A percentile compares a stretch with the other conserved stretches of the same genome.
Evolutionary conservation across 2,888 invertebrate genomes (phyloP).

Genomic region (Diarsia mendica): DNA sequence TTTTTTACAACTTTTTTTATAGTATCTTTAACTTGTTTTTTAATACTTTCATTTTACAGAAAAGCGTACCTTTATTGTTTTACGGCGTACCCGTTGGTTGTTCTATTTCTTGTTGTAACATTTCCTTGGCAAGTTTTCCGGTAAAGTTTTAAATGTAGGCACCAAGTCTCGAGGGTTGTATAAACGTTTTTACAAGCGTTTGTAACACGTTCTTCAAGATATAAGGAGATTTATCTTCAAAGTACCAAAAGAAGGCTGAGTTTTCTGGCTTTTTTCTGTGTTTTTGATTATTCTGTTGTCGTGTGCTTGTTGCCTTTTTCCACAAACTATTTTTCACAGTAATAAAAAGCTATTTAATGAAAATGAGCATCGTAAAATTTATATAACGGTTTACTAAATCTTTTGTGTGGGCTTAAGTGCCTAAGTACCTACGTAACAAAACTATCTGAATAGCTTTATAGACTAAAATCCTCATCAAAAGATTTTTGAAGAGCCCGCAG

Average conservation of each 20-base stretch:
- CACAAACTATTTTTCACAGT: neutral
- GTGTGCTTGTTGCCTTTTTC: neutral
- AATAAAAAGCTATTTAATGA: neutral
- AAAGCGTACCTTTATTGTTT: conserved; percentile 46
- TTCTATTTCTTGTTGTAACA: conserved; percentile 26
- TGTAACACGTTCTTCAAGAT: conserved; percentile 8
- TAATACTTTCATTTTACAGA: conserved; percentile 38
- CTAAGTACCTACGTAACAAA: neutral
- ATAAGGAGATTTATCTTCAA: conserved; percentile 25
- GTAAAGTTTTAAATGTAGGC: conserved; percentile 38
- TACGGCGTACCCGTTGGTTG: conserved; percentile 18
- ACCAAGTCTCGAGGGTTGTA: conserved; percentile 12
- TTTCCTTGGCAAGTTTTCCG: conserved; percentile 28
- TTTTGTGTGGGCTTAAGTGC: neutral
- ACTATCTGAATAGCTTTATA: neutral
- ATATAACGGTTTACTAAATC: neutral
- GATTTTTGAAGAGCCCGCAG: neutral
- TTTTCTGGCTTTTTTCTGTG: neutral
- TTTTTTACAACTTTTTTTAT: conserved; percentile 58
- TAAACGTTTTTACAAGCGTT: conserved; percentile 50
- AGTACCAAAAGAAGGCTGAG: neutral
- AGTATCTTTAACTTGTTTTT: conserved; percentile 45
- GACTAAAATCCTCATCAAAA: conserved; percentile 14
- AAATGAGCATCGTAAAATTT: neutral
- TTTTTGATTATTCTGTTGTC: conserved; percentile 11